Evolutionary conservation across 2,888 invertebrate genomes (phyloP), one percentile per base, ranked within the genome.

Genomic region (Abscondita cerata): DNA sequence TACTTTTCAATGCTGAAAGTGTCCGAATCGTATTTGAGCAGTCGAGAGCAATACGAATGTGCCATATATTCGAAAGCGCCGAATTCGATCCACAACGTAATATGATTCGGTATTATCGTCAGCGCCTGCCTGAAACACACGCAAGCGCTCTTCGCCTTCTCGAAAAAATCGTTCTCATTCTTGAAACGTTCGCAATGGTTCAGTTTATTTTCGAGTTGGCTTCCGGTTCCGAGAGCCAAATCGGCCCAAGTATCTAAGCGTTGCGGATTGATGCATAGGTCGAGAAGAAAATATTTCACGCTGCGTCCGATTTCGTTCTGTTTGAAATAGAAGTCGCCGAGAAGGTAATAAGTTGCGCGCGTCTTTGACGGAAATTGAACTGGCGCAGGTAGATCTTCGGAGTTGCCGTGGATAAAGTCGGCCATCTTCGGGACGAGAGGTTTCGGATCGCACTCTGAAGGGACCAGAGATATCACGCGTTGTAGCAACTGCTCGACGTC

Each of bases 201-300:
- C 1, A 97, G 81, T 76, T 89, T 88, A 38, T 87, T 89, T 73
- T 95, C 95, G 55, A 96, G 84, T 73, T 89, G 87, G 59, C 91
- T 87, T 2, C 87, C 89, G 74, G 89, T 89, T 0, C 92, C 89
- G 64, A 97, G 83, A 0, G 95, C 94, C 77, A 96, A 86, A 54
- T 93, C 91, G 1, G 96, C 95, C 97, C 97, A 97, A 0, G 97
- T 93, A 81, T 96, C 95, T 60, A 96, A 85, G 52, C 96, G 85
- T 53, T 85, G 82, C 1, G 89, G 91, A 79, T 92, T 91, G 25
- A 93, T 84, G 66, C 92, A 89, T 18, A 97, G 82, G 80, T 98
- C 97, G 70, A 90, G 82, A 56, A 89, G 84, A 76, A 95, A 96
- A 78, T 90, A 95, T 73, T 90, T 89, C 1, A 92, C 85, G 9